Evolutionary conservation across 1,140 invertebrate species (phyloP).

Genomic region (Megalopta genalis): DNA sequence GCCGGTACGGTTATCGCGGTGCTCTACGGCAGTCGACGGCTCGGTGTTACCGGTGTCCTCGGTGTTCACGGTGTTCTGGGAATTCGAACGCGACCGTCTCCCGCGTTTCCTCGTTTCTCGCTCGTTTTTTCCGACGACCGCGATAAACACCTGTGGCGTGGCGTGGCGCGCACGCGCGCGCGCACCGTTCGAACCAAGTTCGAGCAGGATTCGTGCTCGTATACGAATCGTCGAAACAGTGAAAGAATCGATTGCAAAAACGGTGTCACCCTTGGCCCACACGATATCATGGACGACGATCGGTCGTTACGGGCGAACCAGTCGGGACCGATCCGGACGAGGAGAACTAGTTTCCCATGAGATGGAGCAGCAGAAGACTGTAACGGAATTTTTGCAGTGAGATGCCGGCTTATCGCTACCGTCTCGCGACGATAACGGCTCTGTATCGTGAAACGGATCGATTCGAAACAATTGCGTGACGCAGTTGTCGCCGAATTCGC

Average conservation of each 20-base stretch:
- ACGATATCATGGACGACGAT: too few relatives aligned
- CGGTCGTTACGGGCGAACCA: too few relatives aligned
- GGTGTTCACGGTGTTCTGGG: too few relatives aligned
- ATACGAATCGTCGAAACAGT: background rate
- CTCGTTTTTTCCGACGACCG: background rate
- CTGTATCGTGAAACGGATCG: background rate
- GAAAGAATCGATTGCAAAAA: background rate
- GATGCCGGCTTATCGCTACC: background rate
- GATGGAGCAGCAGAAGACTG: background rate
- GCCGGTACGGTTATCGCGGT: too few relatives aligned
- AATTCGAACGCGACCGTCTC: constrained; percentile 19
- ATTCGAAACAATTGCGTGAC: background rate
- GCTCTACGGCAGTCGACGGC: background rate
- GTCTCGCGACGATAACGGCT: background rate
- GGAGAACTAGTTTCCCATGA: background rate
- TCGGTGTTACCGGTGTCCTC: background rate
- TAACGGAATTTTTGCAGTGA: background rate
- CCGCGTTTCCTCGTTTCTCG: constrained; percentile 26
- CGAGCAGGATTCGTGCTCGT: too few relatives aligned
- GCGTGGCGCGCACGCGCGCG: constrained; percentile 6
- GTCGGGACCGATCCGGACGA: background rate
- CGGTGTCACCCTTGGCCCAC: fast-evolving
- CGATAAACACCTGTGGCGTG: background rate
- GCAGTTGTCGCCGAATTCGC: background rate
- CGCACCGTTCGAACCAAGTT: too few relatives aligned